A percentile compares a stretch with the other conserved stretches of the same genome.
Conservation (phyloP, 2,113 vertebrate species). For the Dicentrarchus labrax region DNA sequence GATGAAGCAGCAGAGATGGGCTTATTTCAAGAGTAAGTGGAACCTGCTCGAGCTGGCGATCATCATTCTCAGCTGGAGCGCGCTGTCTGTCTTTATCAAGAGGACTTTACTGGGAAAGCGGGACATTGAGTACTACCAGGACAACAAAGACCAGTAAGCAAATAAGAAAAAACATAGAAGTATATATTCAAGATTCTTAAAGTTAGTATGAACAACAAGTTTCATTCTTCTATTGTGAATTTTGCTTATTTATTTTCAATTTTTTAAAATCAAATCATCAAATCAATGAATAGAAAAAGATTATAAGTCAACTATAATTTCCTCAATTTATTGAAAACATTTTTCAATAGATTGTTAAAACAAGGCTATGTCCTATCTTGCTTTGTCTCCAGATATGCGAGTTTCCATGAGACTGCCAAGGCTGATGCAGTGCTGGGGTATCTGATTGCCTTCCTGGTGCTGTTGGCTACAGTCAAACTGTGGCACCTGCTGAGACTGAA, state of each 20-base stretch:
- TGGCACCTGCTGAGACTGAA: conserved; percentile 97
- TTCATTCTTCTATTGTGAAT: neutral
- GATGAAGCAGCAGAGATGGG: conserved; percentile 88
- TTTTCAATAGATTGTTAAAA: conserved; percentile 4
- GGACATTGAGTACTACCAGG: conserved; percentile 89
- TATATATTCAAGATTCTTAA: neutral
- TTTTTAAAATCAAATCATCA: neutral
- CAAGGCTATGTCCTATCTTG: conserved; percentile 23
- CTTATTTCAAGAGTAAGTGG: conserved; percentile 92
- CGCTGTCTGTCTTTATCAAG: conserved; percentile 91
- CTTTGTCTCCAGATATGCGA: conserved; percentile 84
- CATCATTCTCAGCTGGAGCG: conserved; percentile 93
- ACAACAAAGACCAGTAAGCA: conserved; percentile 88
- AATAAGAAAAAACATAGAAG: neutral
- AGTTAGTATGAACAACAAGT: neutral
- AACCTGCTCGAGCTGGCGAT: conserved; percentile 92
- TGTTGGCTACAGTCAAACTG: conserved; percentile 93
- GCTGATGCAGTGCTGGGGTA: conserved; percentile 92
- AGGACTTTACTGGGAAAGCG: conserved; percentile 87
- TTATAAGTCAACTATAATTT: neutral
- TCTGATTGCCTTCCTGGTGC: conserved; percentile 93
- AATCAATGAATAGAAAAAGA: neutral
- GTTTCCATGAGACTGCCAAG: conserved; percentile 92
- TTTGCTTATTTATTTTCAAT: neutral
- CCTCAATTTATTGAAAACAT: neutral